Evolutionary conservation across 53 echinoderm and acorn worm species (phyloP).

Genomic region (Henricia sp.): DNA sequence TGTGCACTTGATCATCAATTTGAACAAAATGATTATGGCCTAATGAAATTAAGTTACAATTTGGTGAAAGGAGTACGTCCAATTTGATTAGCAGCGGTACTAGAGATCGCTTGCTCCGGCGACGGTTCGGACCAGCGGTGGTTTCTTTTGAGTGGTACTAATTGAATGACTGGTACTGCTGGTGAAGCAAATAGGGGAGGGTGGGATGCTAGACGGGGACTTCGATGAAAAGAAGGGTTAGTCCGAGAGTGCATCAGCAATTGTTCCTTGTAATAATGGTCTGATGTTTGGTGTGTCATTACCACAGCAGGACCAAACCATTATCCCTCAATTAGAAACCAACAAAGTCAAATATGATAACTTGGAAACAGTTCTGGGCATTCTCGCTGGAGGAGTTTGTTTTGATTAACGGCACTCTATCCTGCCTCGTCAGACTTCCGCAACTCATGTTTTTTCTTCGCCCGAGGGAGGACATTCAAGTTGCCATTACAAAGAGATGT

Average conservation of each 20-base stretch:
- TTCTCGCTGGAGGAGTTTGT: background rate
- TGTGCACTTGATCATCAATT: constrained; percentile 62
- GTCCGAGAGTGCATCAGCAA: background rate
- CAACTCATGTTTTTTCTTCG: no score
- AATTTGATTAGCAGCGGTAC: constrained; percentile 43
- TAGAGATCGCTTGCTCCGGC: constrained; percentile 24
- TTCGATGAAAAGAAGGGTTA: background rate
- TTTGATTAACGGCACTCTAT: background rate
- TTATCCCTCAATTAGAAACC: background rate
- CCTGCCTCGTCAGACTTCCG: no score
- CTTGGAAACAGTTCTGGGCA: constrained; percentile 28
- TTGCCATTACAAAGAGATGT: background rate
- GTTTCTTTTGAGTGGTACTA: constrained; percentile 25
- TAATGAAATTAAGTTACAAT: constrained; percentile 67
- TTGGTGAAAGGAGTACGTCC: constrained; percentile 44
- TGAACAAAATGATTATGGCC: constrained; percentile 51
- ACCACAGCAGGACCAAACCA: background rate
- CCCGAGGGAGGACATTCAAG: background rate
- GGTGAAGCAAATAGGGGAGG: background rate
- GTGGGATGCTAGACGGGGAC: background rate
- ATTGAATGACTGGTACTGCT: constrained; percentile 30
- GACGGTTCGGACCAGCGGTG: constrained; percentile 57
- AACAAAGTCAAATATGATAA: background rate
- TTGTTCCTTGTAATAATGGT: constrained; percentile 12
- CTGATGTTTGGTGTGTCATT: background rate